Conservation (phyloP, 2,797 vertebrate genomes). For the Pseudochirops corinnae region DNA sequence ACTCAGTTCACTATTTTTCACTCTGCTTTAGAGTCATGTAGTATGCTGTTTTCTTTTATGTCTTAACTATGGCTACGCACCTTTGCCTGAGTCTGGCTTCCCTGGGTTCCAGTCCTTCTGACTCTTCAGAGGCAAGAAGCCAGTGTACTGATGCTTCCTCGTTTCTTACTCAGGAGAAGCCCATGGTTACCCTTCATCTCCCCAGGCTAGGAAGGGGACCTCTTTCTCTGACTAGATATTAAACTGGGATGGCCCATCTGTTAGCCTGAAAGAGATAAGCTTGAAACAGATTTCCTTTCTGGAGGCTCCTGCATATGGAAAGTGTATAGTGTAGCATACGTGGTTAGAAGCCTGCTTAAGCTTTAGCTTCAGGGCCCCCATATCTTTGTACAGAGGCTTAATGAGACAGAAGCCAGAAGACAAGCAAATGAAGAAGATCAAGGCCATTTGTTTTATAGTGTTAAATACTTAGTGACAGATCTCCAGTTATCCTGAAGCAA, state of each 20-base stretch:
- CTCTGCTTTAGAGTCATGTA: background rate
- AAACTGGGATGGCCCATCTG: background rate
- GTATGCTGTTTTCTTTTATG: background rate
- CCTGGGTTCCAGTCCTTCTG: constrained; percentile 14
- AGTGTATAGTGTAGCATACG: constrained; percentile 13
- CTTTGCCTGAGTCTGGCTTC: background rate
- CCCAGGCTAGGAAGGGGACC: background rate
- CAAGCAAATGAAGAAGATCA: constrained; percentile 53
- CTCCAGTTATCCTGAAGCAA: constrained; percentile 65
- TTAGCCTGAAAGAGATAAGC: constrained; percentile 31
- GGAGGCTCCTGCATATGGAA: constrained; percentile 29
- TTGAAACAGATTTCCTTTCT: constrained; percentile 39
- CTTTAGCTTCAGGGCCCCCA: constrained; percentile 13
- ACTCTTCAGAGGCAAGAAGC: constrained; percentile 17
- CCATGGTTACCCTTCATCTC: constrained; percentile 3
- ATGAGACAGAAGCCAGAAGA: constrained; percentile 28
- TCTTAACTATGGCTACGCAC: background rate
- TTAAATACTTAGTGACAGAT: constrained; percentile 60
- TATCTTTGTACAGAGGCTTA: constrained; percentile 52
- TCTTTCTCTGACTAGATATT: background rate
- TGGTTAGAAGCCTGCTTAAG: constrained; percentile 9
- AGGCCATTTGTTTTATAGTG: constrained; percentile 11
- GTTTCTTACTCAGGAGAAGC: background rate
- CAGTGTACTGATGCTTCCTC: background rate
- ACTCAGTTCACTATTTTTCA: background rate